Base-by-base conservation (phyloP, 2,888 invertebrate species). In the Escarpia spicata region DNA sequence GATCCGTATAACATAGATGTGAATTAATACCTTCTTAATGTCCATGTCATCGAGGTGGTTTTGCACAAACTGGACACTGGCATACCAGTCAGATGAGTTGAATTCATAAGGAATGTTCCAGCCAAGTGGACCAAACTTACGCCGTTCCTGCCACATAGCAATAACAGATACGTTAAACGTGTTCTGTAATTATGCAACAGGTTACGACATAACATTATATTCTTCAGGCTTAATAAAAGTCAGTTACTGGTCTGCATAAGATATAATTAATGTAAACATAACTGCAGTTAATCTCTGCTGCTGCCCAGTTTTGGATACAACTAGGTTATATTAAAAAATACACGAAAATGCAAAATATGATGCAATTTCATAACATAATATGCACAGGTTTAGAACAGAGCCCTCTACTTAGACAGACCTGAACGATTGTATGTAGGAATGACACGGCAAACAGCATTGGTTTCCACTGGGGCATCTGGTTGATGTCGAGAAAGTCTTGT, bases 41-140 rank as follows among this genome's bases (percentile, higher is more conserved):
- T 98, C 98, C 94, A 98, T 97, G 93, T 98, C 97, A 95, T 98
- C 98, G 93, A 98, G 97, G 96, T 98, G 98, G 96, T 98, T 98
- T 95, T 98, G 98, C 9, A 98, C 97, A 96, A 98, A 98, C 97
- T 98, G 97, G 92, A 98, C 98, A 94, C 98, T 98, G 1, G 98
- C 98, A 93, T 98, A 97, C 98, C 98, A 98, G 96, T 98, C 98
- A 10, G 98, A 98, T 0, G 98, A 98, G 97, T 98, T 98, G 95
- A 98, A 98, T 96, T 98, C 98, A 95, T 98, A 98, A 0, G 98
- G 98, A 95, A 98, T 98, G 95, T 98, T 98, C 98, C 98, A 98
- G 0, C 98, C 98, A 0, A 98, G 97, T 0, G 98, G 98, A 0
- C 98, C 98, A 96, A 99, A 99, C 96, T 99, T 99, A 94, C 99